A percentile compares a stretch with the other conserved stretches of the same genome.
Evolutionary conservation across 2,797 vertebrate species (phyloP).

Genomic region (Eulemur mongoz): DNA sequence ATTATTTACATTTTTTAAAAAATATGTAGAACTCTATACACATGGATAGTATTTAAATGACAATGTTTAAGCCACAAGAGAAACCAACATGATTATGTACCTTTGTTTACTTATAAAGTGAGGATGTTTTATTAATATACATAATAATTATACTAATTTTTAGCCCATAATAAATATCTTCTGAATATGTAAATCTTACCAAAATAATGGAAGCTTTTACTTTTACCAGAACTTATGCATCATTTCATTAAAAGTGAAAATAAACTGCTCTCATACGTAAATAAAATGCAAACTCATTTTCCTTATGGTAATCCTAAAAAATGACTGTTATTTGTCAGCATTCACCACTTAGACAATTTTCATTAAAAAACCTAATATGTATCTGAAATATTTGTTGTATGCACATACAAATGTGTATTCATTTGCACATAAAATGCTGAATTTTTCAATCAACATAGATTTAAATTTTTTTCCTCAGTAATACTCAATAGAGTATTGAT

Average conservation of each 20-base stretch:
- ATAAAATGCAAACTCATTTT: not conserved
- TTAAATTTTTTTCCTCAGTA: not conserved
- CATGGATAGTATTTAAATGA: not conserved
- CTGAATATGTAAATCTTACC: not conserved
- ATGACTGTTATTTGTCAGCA: not conserved
- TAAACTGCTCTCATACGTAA: not conserved
- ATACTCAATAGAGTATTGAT: not conserved
- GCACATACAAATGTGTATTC: not conserved
- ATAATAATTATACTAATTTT: not conserved
- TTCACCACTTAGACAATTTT: not conserved
- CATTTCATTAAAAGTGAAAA: slow-evolving; percentile 20
- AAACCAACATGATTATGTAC: not conserved
- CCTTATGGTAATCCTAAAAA: not conserved
- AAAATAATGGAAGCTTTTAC: not conserved
- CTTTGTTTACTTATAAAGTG: not conserved
- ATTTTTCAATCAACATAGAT: not conserved
- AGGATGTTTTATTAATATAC: not conserved
- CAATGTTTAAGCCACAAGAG: not conserved
- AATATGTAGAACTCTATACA: not conserved
- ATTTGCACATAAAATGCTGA: not conserved
- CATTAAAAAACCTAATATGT: not conserved
- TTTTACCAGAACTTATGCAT: not conserved
- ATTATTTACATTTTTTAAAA: not conserved
- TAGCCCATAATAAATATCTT: slow-evolving; percentile 1
- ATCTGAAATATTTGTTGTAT: not conserved